Evolutionary conservation across 2,888 invertebrate species (phyloP).

Genomic region (Troilus luridus): DNA sequence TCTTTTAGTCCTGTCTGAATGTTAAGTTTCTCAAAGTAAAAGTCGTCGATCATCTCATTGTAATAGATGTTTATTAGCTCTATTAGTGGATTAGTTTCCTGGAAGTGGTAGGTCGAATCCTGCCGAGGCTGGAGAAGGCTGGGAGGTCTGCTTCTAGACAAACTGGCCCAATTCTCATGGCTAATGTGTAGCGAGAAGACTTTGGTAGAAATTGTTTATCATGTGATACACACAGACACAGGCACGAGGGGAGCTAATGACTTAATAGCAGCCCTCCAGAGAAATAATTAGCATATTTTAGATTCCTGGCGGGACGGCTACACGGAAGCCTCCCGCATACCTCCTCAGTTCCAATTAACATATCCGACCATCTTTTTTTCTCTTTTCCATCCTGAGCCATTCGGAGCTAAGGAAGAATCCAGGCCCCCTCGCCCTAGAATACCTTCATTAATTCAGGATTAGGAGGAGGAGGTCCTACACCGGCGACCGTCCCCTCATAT

Average conservation of each 20-base stretch:
- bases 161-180: conserved; percentile 24
- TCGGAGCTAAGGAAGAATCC: conserved; percentile 56
- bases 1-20: not conserved
- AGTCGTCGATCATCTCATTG: not conserved
- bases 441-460: conserved; percentile 54
- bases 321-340: conserved; percentile 59
- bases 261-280: conserved; percentile 58
- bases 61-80: not conserved
- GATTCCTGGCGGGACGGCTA: conserved; percentile 56
- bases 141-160: not conserved
- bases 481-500: conserved; percentile 23
- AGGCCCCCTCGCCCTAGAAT: not conserved
- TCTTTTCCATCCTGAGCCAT: conserved; percentile 48
- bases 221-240: conserved; percentile 52
- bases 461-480: conserved; percentile 22
- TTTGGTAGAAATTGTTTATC: conserved; percentile 56
- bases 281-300: conserved; percentile 62
- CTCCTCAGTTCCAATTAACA: conserved; percentile 57
- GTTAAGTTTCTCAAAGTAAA: not conserved
- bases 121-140: not conserved
- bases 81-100: not conserved
- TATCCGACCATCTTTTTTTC: conserved; percentile 57
- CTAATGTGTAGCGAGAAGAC: conserved; percentile 31
- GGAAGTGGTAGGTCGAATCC: not conserved
- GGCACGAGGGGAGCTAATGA: conserved; percentile 54